Evolutionary conservation across 2,797 vertebrate genomes (phyloP), one percentile per base, ranked within the genome.

Genomic region (Limosa lapponica): DNA sequence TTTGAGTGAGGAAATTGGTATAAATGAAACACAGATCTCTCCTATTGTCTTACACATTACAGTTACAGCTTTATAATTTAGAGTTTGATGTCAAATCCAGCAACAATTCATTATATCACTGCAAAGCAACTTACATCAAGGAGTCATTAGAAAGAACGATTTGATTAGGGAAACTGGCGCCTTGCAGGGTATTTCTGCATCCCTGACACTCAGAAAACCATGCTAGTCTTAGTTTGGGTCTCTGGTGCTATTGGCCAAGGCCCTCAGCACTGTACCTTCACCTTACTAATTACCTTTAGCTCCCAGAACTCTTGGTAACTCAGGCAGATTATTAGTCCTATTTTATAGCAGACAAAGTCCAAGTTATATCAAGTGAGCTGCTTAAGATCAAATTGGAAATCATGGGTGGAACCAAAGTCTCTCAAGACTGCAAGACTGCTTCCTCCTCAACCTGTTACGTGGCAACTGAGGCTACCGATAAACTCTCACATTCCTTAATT

Each of bases 51-150:
- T 73, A 95, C 13, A 69, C 11, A 17, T 89, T 71, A 78, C 34
- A 89, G 36, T 82, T 62, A 87, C 30, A 89, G 48, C 48, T 94
- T 87, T 54, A 23, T 52, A 66, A 73, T 79, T 85, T 23, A 87
- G 70, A 71, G 65, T 46, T 73, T 82, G 55, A 70, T 74, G 67
- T 77, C 71, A 95, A 96, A 95, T 77, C 67, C 94, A 94, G 78
- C 71, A 93, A 74, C 49, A 80, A 90, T 75, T 44, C 62, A 62
- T 86, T 82, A 72, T 28, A 62, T 3, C 54, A 30, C 83, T 72
- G 79, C 16, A 41, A 61, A 94, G 87, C 34, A 90, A 82, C 43
- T 59, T 43, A 24, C 5, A 88, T 5, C 46, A 90, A 82, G 36
- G 64, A 90, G 18, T 86, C 79, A 46, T 44, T 54, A 74, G 46